Percentiles rank a stretch among this genome's conserved stretches.
Conservation (phyloP, 2,113 vertebrate genomes). For the Heterocephalus glaber region DNA sequence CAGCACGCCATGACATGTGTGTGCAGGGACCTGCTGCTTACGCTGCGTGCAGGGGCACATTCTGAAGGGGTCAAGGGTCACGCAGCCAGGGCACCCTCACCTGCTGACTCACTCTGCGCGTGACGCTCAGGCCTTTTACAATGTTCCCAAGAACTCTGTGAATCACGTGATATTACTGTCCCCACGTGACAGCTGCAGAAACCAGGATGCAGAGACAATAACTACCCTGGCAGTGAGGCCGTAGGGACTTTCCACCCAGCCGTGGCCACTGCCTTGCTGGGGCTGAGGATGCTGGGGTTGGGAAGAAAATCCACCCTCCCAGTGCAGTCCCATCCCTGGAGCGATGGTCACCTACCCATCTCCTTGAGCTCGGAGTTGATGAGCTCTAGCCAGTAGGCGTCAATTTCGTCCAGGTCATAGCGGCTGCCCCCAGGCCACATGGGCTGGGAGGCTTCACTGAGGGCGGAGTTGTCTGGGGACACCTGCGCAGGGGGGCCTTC, state of each 20-base stretch:
- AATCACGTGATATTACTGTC: neutral
- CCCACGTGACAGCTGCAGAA: neutral
- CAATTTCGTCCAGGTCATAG: conserved; percentile 97
- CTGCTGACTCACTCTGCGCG: neutral
- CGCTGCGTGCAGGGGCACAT: neutral
- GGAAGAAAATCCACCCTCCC: neutral
- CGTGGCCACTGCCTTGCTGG: neutral
- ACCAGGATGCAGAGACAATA: neutral
- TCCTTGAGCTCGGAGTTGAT: conserved; percentile 95
- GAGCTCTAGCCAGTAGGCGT: conserved; percentile 95
- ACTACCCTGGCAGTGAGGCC: neutral
- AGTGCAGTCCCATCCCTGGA: neutral
- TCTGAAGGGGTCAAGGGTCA: neutral
- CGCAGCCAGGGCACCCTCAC: neutral
- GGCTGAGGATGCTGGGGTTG: neutral
- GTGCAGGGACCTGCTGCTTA: neutral
- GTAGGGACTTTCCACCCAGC: neutral
- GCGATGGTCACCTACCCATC: conserved; percentile 88
- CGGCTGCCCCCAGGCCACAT: conserved; percentile 88
- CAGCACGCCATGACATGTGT: neutral
- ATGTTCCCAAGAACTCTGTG: neutral
- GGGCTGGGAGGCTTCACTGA: conserved; percentile 85
- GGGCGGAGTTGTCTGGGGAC: conserved; percentile 76
- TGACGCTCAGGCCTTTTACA: neutral
- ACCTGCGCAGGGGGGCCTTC: conserved; percentile 79